Evolutionary conservation across 2,113 vertebrate species (phyloP).

Genomic region (Chaetodon auriga): DNA sequence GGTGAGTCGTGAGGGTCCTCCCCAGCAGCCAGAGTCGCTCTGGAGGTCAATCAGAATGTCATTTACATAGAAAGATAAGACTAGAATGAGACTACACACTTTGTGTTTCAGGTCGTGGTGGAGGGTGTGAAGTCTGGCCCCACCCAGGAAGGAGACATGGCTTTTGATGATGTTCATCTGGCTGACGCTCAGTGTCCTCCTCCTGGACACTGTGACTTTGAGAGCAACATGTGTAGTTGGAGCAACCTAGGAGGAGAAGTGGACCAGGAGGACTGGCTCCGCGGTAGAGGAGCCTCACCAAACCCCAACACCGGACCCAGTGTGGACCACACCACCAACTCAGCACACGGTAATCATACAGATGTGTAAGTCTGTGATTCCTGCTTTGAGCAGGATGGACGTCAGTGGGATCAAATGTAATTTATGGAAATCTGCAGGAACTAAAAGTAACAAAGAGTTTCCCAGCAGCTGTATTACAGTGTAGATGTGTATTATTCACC

Average conservation of each 20-base stretch:
- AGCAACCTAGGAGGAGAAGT: constrained; percentile 71
- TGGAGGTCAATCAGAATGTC: background rate
- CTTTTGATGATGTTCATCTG: constrained; percentile 81
- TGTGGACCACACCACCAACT: constrained; percentile 83
- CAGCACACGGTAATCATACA: constrained; percentile 54
- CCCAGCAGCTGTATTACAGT: no score
- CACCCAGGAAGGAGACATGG: constrained; percentile 74
- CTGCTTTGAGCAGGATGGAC: background rate
- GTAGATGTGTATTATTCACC: no score
- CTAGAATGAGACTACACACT: background rate
- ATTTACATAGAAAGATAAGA: no score
- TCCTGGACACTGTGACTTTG: constrained; percentile 81
- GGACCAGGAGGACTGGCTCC: constrained; percentile 82
- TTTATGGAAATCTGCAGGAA: background rate
- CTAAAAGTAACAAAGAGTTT: no score
- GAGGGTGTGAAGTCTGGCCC: constrained; percentile 77
- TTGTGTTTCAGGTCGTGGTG: constrained; percentile 77
- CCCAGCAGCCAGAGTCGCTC: background rate
- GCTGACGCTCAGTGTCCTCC: constrained; percentile 67
- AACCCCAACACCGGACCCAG: constrained; percentile 74
- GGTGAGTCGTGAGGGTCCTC: constrained; percentile 65
- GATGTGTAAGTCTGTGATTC: background rate
- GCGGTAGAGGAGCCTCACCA: constrained; percentile 62
- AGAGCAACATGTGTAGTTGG: constrained; percentile 80
- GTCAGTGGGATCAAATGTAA: background rate